Evolutionary conservation across 2,113 vertebrate species (phyloP), one percentile per base, ranked within the genome.

Genomic region (Columba livia): DNA sequence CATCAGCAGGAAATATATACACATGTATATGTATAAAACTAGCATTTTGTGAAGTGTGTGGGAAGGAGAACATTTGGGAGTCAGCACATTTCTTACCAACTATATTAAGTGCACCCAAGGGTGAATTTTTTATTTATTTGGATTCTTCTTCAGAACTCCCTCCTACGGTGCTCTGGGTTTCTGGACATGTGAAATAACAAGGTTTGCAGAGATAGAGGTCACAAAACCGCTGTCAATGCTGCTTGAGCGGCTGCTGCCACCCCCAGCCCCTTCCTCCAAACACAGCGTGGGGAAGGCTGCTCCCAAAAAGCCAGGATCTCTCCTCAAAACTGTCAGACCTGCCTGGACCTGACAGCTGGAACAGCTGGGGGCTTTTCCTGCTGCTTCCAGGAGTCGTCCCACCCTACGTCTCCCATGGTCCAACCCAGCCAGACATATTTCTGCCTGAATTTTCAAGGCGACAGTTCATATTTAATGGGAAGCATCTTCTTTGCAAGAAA

Each of bases 71-170:
- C 15, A 3, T 79, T 73, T 90, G 86, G 69, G 89, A 96, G 89
- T 96, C 95, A 97, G 93, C 91, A 96, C 71, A 92, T 97, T 96
- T 96, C 83, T 64, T 34, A 66, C 85, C 79, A 44, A 42, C 34
- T 48, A 8, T 36, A 91, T 72, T 75, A 97, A 94, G 72, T 80
- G 80, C 94, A 96, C 91, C 92, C 94, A 95, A 94, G 90, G 93
- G 87, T 94, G 90, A 94, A 90, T 90, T 94, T 85, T 87, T 79
- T 78, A 85, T 94, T 90, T 90, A 81, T 91, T 93, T 79, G 29
- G 19, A 10, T 94, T 89, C 81, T 91, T 66, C 60, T 82, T 79
- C 77, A 50, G n/a, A 64, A 42, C 24, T 58, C 28, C 44, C 72
- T 31, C 80, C 83, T 72, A 1, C 3, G 2, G 79, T 73, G 72